Evolutionary conservation across 2,797 vertebrate species (phyloP).

Genomic region (Dromococcyx pavoninus): DNA sequence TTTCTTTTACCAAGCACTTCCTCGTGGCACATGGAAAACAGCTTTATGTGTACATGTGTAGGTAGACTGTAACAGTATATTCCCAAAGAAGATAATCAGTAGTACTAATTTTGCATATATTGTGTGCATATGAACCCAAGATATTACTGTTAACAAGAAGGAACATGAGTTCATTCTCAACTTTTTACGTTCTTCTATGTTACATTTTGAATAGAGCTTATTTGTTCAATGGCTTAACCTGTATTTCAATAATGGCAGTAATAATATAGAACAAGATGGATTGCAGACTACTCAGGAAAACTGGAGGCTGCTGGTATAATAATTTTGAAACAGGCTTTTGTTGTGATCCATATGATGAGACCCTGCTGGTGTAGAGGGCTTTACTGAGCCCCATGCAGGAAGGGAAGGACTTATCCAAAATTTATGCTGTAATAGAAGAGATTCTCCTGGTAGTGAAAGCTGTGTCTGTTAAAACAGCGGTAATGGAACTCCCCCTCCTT

Average conservation of each 20-base stretch:
- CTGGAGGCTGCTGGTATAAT: neutral
- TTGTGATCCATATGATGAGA: neutral
- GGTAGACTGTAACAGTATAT: neutral
- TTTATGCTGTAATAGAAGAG: neutral
- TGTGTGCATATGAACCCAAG: neutral
- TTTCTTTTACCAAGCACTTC: neutral
- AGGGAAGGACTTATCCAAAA: neutral
- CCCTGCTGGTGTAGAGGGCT: neutral
- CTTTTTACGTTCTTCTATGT: neutral
- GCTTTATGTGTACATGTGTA: accelerated
- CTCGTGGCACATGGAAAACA: accelerated
- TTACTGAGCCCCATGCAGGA: neutral
- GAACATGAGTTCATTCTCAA: neutral
- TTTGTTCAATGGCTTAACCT: neutral
- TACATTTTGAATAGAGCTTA: neutral
- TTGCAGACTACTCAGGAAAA: neutral
- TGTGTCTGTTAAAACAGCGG: neutral
- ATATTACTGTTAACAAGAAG: neutral
- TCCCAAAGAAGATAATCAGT: neutral
- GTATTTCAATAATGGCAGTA: neutral
- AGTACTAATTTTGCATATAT: neutral
- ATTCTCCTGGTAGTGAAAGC: neutral
- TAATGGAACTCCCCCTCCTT: neutral
- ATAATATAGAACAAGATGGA: neutral
- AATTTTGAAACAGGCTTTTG: neutral